These are phyloP conservation scores for Caenorhabditis tropicalis DNA, from an alignment of 1,140 invertebrate species.

Conservation along the genomic window DNA sequence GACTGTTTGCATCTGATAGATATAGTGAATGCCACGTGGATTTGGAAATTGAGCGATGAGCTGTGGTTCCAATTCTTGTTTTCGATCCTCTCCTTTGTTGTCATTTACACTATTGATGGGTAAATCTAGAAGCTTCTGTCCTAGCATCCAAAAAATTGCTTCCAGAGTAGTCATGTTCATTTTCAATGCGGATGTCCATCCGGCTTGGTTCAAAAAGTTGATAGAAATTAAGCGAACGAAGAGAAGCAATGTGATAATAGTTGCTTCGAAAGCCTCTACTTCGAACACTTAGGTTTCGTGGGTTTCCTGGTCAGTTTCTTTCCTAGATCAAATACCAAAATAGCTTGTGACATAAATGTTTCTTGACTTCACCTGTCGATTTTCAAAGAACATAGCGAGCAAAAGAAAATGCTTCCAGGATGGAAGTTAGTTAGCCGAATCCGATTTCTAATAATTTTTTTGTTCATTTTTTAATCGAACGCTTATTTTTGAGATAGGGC, in stretches of 20 bases:
- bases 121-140: neutral
- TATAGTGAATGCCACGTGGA: neutral
- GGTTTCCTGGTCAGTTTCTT: too few relatives aligned
- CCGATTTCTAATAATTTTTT: too few relatives aligned
- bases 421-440: too few relatives aligned
- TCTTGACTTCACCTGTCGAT: too few relatives aligned
- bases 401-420: too few relatives aligned
- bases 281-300: too few relatives aligned
- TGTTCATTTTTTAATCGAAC: too few relatives aligned
- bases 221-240: neutral
- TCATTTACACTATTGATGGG: conserved; percentile 1
- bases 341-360: too few relatives aligned
- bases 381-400: too few relatives aligned
- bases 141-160: neutral
- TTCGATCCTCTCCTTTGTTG: conserved; percentile 1
- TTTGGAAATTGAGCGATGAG: conserved; percentile 9
- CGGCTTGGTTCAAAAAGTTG: neutral
- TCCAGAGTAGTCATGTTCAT: neutral
- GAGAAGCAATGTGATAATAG: neutral
- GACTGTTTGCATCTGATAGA: conserved; percentile 21
- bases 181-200: neutral
- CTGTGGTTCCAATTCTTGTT: conserved; percentile 7
- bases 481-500: too few relatives aligned
- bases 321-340: too few relatives aligned
- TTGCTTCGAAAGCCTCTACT: neutral